Evolutionary conservation across 1,140 invertebrate genomes (phyloP), one percentile per base, ranked within the genome.

Genomic region (Drosophila mojavensis): DNA sequence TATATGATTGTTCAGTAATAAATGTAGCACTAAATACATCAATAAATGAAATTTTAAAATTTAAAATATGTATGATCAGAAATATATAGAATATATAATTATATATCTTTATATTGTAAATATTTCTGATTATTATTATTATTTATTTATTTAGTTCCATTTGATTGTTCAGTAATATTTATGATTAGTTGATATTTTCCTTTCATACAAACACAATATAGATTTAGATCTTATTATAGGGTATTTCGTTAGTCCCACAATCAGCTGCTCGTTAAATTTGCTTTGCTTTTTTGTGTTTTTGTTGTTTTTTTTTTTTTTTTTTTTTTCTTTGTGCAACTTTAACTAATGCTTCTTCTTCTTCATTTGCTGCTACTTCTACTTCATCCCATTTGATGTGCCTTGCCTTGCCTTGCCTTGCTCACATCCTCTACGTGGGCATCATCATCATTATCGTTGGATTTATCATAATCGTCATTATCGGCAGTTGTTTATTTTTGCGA

Each of bases 401-500:
- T 41, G 63, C 15, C 41, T 62, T 62, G 43, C 43, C 26, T 30
- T 30, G 28, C 28, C 28, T 30, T 30, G 28, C 28, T 6, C 41
- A 33, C 65, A 74, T 69, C 71, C 58, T 63, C 58, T 63, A 69
- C 69, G 39, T 59, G 20, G 28, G 60, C 56, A 33, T 7, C 60
- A 39, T 70, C 50, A 17, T 41, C 24, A 47, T 55, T 26, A 61
- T 36, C 59, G 55, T 47, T 33, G 36, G 50, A 30, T 62, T 63
- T 62, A 63, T 69, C 51, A 74, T 56, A 62, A 69, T 43, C 53
- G 39, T 74, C 65, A 74, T 68, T 68, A 77, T 77, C 58, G 54
- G 55, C 41, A 61, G 26, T 75, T 65, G 70, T 78, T 75, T 75
- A 75, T 75, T 75, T 78, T 70, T 48, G 47, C 36, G 36, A 13